Conservation (phyloP, 2,113 vertebrate species). For the Tenebrosternarchus preto region DNA sequence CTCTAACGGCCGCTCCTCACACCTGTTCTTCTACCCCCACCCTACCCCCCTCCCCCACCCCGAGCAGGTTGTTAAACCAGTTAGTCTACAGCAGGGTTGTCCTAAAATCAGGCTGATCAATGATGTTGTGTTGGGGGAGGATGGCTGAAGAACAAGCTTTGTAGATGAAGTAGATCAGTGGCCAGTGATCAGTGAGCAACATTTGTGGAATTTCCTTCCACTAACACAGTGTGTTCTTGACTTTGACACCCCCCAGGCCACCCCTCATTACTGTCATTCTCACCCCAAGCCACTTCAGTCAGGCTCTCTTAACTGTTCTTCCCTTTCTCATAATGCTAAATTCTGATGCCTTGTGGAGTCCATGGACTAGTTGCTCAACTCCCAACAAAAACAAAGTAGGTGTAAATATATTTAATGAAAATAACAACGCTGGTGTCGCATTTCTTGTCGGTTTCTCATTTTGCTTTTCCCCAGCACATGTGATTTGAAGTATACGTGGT, state of each 20-base stretch:
- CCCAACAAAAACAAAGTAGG: constrained; percentile 24
- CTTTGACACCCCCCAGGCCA: background rate
- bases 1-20: constrained; percentile 24
- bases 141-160: background rate
- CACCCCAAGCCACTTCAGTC: constrained; percentile 19
- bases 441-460: background rate
- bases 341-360: background rate
- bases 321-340: background rate
- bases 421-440: background rate
- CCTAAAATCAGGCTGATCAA: background rate
- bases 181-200: constrained; percentile 10
- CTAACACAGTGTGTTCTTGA: background rate
- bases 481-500: constrained; percentile 43
- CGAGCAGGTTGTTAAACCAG: background rate
- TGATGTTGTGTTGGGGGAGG: background rate
- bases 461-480: constrained; percentile 11
- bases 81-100: background rate
- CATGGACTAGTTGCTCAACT: background rate
- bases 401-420: background rate
- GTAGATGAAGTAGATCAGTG: background rate
- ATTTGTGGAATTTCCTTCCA: background rate
- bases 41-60: no score
- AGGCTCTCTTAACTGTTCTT: background rate
- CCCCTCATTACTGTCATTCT: constrained; percentile 25
- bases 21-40: constrained; percentile 20